A percentile compares a stretch with the other conserved stretches of the same genome.
phyloP scores from a whole-genome alignment of 2,888 invertebrate species.

The Drosophila trichaetosa region DNA sequence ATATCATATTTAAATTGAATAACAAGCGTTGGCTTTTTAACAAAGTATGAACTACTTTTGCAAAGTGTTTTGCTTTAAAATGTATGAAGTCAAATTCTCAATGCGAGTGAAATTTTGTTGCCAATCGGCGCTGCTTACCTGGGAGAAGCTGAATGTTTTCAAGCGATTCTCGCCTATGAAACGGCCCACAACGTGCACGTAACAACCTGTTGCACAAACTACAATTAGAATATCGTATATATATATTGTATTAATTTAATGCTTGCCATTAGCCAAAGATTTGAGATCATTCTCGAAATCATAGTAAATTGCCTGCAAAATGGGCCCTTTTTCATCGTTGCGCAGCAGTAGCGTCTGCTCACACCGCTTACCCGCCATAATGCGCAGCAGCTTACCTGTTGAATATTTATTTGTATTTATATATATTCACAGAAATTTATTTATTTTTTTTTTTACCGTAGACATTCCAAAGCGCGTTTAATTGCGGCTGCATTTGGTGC shows the following conservation, averaged over 20 bases:
- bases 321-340: constrained; percentile 73
- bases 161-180: constrained; percentile 76
- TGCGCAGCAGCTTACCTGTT: constrained; percentile 78
- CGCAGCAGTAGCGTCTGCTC: constrained; percentile 78
- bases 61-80: constrained; percentile 67
- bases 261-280: constrained; percentile 43
- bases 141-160: constrained; percentile 74
- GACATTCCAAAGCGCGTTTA: constrained; percentile 79
- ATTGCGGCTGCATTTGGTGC: constrained; percentile 65
- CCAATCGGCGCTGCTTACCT: constrained; percentile 52
- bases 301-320: constrained; percentile 80
- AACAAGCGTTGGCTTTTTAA: not conserved
- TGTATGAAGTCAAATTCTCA: constrained; percentile 80
- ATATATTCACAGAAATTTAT: not conserved
- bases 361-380: constrained; percentile 72
- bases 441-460: constrained; percentile 68
- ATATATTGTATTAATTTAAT: not conserved
- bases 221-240: not conserved
- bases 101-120: constrained; percentile 71
- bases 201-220: constrained; percentile 57
- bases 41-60: constrained; percentile 22
- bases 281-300: constrained; percentile 74
- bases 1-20: not conserved
- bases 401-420: constrained; percentile 10
- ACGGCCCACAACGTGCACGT: constrained; percentile 78